Evolutionary conservation across 2,888 invertebrate genomes (phyloP), one percentile per base, ranked within the genome.

Genomic region (Agonopterix subpropinquella): DNA sequence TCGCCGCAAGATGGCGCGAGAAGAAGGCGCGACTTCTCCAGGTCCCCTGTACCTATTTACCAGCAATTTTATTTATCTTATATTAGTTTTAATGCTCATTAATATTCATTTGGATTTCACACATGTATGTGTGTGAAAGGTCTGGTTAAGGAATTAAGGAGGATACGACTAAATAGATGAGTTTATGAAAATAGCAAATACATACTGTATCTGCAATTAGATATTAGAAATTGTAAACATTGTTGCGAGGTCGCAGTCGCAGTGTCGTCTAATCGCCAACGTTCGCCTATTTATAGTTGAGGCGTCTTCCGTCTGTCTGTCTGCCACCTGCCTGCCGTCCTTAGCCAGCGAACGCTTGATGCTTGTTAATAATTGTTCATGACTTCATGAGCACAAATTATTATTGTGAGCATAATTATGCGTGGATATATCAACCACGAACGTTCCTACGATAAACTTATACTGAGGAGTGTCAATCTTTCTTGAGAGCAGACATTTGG

Each of bases 261-360:
- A 61, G 62, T 77, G 80, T 80, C 80, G 78, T 80, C 75, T 80
- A 83, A 77, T 80, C 73, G 78, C 80, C 76, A 79, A 73, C 77
- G 72, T 69, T 70, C 64, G 61, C 63, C 80, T 87, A 87, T 85
- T 84, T 78, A 74, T 85, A 85, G 74, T 54, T 63, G 66, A 58
- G 60, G 73, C 77, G 82, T 82, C 82, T 85, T 85, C 84, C 85
- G 83, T 79, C 81, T 77, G 83, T 85, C 83, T 83, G 75, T 71
- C 68, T 62, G 73, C 74, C 82, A 83, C 81, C 80, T 84, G 83
- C 81, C 80, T 84, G 83, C 81, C 68, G 65, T 62, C 68, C 66
- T 67, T 56, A 61, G 56, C 58, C 55, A 56, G 51, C 58, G 46
- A 47, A 45, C 41, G 58, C 52, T 42, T 13, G 11, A 45, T 41